A percentile compares a stretch with the other conserved stretches of the same genome.
These are phyloP conservation scores for Rhabdophis nuchalis DNA, from an alignment of 2,797 vertebrate genomes.

Conservation along the genomic window DNA sequence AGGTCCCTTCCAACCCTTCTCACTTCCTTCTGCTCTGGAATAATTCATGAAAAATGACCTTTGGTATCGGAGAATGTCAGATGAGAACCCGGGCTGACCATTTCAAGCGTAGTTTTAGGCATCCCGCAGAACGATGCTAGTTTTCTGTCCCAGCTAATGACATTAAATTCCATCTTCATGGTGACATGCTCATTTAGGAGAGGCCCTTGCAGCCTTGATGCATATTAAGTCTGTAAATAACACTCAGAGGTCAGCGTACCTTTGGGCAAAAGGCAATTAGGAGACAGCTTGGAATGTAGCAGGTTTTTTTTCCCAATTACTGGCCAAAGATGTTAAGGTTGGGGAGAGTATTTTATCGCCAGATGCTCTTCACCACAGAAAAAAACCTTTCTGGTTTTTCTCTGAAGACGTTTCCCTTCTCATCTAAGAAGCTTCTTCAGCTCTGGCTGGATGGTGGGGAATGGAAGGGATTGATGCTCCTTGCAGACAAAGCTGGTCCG, in stretches of 20 bases:
- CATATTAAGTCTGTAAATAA: slow-evolving; percentile 43
- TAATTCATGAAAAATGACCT: not conserved
- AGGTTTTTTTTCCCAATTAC: not conserved
- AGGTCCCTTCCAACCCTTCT: not conserved
- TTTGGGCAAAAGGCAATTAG: slow-evolving; percentile 33
- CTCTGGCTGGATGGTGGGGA: too few relatives aligned
- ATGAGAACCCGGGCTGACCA: not conserved
- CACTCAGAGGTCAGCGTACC: not conserved
- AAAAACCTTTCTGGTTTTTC: too few relatives aligned
- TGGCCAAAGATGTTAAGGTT: not conserved
- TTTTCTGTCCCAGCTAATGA: slow-evolving; percentile 38
- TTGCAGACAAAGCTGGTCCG: too few relatives aligned
- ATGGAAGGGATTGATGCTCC: too few relatives aligned
- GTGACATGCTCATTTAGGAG: not conserved
- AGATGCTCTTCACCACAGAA: slow-evolving; percentile 2
- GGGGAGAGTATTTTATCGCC: fast-evolving
- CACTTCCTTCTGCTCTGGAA: not conserved
- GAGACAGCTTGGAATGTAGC: not conserved
- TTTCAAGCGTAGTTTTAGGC: not conserved
- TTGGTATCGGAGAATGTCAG: not conserved
- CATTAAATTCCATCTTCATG: slow-evolving; percentile 43
- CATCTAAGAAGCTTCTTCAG: too few relatives aligned
- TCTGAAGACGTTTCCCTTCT: too few relatives aligned
- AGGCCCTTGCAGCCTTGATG: slow-evolving; percentile 12
- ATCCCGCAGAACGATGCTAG: not conserved